Conservation (phyloP, 53 echinoderm and acorn worm species). For the Luidia sarsii region DNA sequence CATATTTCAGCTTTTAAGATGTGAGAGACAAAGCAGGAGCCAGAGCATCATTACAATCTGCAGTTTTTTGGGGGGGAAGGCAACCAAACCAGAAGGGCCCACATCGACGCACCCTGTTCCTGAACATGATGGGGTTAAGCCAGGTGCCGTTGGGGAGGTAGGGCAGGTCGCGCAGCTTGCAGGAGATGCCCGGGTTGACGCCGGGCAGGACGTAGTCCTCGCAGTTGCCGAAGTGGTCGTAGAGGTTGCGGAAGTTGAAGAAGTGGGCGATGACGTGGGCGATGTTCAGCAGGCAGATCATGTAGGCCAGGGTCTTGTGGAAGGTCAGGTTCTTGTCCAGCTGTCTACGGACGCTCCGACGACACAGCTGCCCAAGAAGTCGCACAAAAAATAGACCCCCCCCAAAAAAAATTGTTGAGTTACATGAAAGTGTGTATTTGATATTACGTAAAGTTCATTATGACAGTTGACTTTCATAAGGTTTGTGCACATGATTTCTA, state of each 20-base stretch:
- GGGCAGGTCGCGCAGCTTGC: constrained; percentile 21
- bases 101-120: constrained; percentile 54
- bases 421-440: no score
- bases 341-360: constrained; percentile 86
- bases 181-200: constrained; percentile 10
- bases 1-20: no score
- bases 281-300: constrained; percentile 74
- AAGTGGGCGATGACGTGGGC: constrained; percentile 82
- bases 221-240: constrained; percentile 43
- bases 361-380: constrained; percentile 64
- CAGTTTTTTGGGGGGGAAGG: no score
- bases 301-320: constrained; percentile 95
- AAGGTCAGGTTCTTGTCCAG: constrained; percentile 95
- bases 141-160: constrained; percentile 37
- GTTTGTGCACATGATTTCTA: background rate
- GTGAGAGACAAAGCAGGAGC: no score
- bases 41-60: no score
- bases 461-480: background rate
- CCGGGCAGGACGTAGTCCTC: background rate
- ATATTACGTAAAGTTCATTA: background rate
- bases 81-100: no score
- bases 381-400: no score
- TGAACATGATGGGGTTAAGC: constrained; percentile 66
- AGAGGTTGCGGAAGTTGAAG: constrained; percentile 92
- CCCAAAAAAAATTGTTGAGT: no score